Conservation (phyloP, 2,888 invertebrate species). For the Gastrophysa polygoni region DNA sequence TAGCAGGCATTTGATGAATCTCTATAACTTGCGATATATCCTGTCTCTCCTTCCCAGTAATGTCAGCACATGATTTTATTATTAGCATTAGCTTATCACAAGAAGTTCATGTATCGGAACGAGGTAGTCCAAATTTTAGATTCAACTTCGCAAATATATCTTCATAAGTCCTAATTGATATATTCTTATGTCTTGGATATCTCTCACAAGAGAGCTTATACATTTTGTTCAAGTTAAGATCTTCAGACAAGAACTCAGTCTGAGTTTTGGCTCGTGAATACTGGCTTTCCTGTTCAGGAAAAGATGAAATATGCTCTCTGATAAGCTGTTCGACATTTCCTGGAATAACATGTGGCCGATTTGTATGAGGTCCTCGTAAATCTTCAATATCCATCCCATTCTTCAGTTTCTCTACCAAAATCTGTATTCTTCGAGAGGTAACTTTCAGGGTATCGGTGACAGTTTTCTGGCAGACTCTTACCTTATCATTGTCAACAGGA, state of each 20-base stretch:
- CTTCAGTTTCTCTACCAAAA: constrained; percentile 5
- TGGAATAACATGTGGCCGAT: constrained; percentile 7
- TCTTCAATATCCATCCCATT: neutral
- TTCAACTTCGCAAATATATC: constrained; percentile 7
- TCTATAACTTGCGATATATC: constrained; percentile 5
- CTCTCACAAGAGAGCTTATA: no score
- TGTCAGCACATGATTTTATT: constrained; percentile 1
- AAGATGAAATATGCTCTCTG: neutral
- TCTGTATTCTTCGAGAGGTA: constrained; percentile 3
- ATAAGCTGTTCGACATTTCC: constrained; percentile 4
- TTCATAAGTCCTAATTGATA: constrained; percentile 2
- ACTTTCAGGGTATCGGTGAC: constrained; percentile 3
- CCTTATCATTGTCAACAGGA: constrained; percentile 2
- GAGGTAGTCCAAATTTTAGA: constrained; percentile 9
- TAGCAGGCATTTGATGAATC: constrained; percentile 1
- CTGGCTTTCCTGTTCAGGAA: no score
- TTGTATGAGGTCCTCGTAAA: constrained; percentile 2
- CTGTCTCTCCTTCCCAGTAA: constrained; percentile 1
- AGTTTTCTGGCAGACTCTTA: constrained; percentile 6
- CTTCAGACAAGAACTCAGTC: constrained; percentile 55
- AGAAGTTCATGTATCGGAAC: constrained; percentile 3
- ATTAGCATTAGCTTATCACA: no score
- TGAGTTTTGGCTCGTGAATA: constrained; percentile 29
- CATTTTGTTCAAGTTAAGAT: no score
- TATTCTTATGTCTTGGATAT: neutral